Conservation (phyloP, 1,140 invertebrate genomes). For the Drosophila pectinifera region DNA sequence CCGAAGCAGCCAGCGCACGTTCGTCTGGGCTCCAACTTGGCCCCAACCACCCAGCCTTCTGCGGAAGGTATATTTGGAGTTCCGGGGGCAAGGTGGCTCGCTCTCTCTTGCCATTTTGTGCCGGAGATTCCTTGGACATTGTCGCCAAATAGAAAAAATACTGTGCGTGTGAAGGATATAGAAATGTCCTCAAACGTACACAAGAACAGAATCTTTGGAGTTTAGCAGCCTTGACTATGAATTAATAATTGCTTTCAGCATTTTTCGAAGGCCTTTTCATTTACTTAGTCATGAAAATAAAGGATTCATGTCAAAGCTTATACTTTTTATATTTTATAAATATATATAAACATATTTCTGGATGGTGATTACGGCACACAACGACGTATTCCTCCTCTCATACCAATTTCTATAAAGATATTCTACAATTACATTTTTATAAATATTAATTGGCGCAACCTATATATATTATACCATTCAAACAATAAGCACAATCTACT, state of each 20-base stretch:
- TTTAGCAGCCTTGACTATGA: neutral
- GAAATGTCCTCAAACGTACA: constrained; percentile 15
- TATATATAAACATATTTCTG: neutral
- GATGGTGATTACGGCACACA: too few relatives aligned
- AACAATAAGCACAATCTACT: too few relatives aligned
- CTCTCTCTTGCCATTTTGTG: constrained; percentile 72
- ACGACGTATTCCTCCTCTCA: too few relatives aligned
- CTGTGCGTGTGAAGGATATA: constrained; percentile 39
- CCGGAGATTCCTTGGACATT: constrained; percentile 68
- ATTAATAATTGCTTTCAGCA: neutral
- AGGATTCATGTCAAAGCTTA: neutral
- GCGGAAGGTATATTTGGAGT: constrained; percentile 54
- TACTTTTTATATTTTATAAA: neutral
- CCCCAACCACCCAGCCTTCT: neutral
- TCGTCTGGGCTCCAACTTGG: constrained; percentile 55
- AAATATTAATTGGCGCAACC: neutral
- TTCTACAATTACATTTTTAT: neutral
- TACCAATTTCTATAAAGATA: neutral
- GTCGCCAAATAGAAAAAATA: constrained; percentile 71
- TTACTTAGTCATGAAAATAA: neutral
- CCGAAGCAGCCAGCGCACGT: constrained; percentile 61
- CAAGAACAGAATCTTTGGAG: neutral
- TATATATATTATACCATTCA: too few relatives aligned
- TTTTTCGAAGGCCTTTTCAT: neutral
- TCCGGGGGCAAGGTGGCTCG: constrained; percentile 24